A percentile compares a stretch with the other conserved stretches of the same genome.
Evolutionary conservation across 1,140 invertebrate species (phyloP).

Genomic region (Zaprionus inermis): DNA sequence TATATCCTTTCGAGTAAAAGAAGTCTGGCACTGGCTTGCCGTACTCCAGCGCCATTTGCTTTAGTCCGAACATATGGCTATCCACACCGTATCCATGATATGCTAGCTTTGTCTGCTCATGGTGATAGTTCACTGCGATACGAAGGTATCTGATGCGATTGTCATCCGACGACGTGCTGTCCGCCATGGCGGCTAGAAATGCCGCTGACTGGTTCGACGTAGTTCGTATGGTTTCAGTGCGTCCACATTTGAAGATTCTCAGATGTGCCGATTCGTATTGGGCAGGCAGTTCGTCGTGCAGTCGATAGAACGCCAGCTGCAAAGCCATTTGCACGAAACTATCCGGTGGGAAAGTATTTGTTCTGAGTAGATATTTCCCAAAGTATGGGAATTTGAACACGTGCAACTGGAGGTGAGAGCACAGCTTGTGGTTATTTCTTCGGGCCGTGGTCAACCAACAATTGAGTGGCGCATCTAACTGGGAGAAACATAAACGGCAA

Average conservation of each 20-base stretch:
- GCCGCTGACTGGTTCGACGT: constrained; percentile 90
- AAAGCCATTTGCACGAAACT: constrained; percentile 97
- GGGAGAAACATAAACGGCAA: constrained; percentile 24
- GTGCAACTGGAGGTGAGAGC: constrained; percentile 88
- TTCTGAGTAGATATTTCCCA: constrained; percentile 92
- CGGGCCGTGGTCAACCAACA: constrained; percentile 50
- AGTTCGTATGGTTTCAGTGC: constrained; percentile 96
- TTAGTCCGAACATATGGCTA: constrained; percentile 93
- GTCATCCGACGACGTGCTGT: constrained; percentile 83
- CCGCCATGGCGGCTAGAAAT: constrained; percentile 90
- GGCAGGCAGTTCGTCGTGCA: constrained; percentile 90
- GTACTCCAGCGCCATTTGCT: constrained; percentile 91
- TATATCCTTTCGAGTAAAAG: constrained; percentile 89
- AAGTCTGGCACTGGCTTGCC: constrained; percentile 89
- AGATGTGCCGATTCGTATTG: constrained; percentile 95
- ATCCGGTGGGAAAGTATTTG: constrained; percentile 92
- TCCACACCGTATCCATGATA: constrained; percentile 92
- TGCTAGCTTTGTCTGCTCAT: constrained; percentile 91
- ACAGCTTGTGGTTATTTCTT: constrained; percentile 79
- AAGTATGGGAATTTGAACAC: constrained; percentile 90
- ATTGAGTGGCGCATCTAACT: constrained; percentile 8
- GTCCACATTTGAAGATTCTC: constrained; percentile 90
- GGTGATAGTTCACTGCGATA: constrained; percentile 91
- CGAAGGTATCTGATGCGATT: constrained; percentile 85
- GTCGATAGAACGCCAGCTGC: constrained; percentile 92